Evolutionary conservation across 1,140 invertebrate genomes (phyloP).

Genomic region (Caenorhabditis latens): DNA sequence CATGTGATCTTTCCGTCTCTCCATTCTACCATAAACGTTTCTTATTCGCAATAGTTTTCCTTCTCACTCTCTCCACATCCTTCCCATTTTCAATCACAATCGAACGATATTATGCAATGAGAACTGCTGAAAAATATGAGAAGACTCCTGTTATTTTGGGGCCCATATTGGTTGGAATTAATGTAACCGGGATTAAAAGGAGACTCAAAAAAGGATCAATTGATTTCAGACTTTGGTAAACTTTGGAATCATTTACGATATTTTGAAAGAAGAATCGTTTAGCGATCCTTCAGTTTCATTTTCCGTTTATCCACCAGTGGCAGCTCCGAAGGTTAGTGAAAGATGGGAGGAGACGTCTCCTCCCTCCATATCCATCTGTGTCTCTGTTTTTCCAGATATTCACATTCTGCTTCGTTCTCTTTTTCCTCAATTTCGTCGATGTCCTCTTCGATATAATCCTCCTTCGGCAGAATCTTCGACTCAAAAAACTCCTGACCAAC

Average conservation of each 20-base stretch:
- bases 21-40: neutral
- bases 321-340: neutral
- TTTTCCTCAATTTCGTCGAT: neutral
- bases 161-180: neutral
- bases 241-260: neutral
- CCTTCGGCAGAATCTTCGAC: neutral
- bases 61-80: neutral
- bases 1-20: neutral
- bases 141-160: neutral
- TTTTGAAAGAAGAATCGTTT: neutral
- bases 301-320: neutral
- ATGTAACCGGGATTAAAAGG: neutral
- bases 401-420: neutral
- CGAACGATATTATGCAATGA: neutral
- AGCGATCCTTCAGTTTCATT: neutral
- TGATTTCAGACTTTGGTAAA: neutral
- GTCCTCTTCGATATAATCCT: neutral
- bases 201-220: neutral
- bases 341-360: too few species aligned
- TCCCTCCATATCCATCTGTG: too few species aligned
- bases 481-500: neutral
- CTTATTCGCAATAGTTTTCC: neutral
- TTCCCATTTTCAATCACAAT: conserved; percentile 13
- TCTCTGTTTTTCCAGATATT: neutral
- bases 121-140: neutral